Conservation (phyloP, 1,140 invertebrate genomes). For the Drosophila oshimai region DNA sequence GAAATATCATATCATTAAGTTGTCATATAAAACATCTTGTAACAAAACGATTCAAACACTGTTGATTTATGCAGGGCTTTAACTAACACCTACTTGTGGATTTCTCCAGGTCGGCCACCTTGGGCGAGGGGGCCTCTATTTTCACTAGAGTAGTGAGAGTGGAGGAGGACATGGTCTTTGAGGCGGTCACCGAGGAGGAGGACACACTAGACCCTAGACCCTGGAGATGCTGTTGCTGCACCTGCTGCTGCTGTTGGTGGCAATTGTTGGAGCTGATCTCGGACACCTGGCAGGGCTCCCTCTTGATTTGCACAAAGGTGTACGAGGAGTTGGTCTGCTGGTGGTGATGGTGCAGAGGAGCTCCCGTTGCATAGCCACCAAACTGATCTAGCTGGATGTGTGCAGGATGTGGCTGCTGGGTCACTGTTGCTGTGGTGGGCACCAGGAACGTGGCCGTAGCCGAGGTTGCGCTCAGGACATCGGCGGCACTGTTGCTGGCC, state of each 20-base stretch:
- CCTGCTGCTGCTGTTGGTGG: conserved; percentile 82
- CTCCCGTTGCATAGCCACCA: conserved; percentile 43
- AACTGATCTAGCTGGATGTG: conserved; percentile 42
- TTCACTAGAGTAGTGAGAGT: conserved; percentile 82
- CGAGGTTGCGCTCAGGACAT: conserved; percentile 63
- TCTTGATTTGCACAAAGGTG: conserved; percentile 84
- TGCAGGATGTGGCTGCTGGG: conserved; percentile 21
- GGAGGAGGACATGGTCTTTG: conserved; percentile 74
- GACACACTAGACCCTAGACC: conserved; percentile 50
- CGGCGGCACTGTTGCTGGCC: conserved; percentile 53
- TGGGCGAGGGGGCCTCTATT: conserved; percentile 84
- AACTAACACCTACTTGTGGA: conserved; percentile 73
- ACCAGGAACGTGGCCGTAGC: conserved; percentile 59
- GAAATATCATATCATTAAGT: too few species aligned
- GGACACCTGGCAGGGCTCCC: conserved; percentile 87
- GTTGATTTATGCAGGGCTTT: too few species aligned
- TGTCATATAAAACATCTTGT: too few species aligned
- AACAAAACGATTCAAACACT: too few species aligned
- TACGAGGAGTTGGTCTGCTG: conserved; percentile 77
- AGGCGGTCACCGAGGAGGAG: conserved; percentile 60
- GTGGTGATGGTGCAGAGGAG: conserved; percentile 58
- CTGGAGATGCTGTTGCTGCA: conserved; percentile 31
- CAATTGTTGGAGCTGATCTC: conserved; percentile 86
- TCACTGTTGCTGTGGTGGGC: too few species aligned
- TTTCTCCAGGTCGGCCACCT: conserved; percentile 71